Base-by-base conservation (phyloP, 2,888 invertebrate genomes). In the Mamestra brassicae region DNA sequence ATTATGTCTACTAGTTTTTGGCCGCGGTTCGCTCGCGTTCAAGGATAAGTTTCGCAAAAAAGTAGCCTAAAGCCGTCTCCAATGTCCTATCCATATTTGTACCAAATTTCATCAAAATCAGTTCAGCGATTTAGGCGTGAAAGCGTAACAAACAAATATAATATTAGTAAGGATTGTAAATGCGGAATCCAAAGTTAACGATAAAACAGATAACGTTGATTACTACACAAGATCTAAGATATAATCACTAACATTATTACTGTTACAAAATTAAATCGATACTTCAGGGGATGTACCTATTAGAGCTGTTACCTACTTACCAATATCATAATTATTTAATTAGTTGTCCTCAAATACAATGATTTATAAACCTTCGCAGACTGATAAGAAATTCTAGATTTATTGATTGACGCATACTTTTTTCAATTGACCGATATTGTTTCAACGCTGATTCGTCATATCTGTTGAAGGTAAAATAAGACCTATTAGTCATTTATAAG, bases 401-500 rank as follows among this genome's bases (percentile, higher is more conserved):
- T 5, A 52, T 13, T 64, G 4, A 64, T 52, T 58, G 26, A 7
- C 13, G 8, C n/a, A 50, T 1, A 57, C 38, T 58, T 34, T 62
- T 65, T 52, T 15, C 15, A 36, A 26, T 17, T 45, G 52, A 38
- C 10, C 15, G 55, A 57, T 73, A 60, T 60, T 8, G 17, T 38
- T 63, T 52, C 74, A 63, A 63, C 74, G 50, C 6, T 6, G 11
- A 73, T 72, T 72, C 10, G 36, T 54, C 45, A 72, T 17, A 6
- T 17, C 34, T 60, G 11, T 4, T 55, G 47, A 62, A 50, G 47
- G 26, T 55, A 54, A 55, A 26, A 10, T n/a, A 15, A 1, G 11
- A 47, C 47, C 47, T 1, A 26, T 66, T 26, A 38, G 5, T 71
- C 17, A 66, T 65, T 57, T 26, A 26, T 47, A 50, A 10, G 36